These are phyloP conservation scores for Elegia similella DNA, from an alignment of 2,888 invertebrate species.

Conservation along the genomic window DNA sequence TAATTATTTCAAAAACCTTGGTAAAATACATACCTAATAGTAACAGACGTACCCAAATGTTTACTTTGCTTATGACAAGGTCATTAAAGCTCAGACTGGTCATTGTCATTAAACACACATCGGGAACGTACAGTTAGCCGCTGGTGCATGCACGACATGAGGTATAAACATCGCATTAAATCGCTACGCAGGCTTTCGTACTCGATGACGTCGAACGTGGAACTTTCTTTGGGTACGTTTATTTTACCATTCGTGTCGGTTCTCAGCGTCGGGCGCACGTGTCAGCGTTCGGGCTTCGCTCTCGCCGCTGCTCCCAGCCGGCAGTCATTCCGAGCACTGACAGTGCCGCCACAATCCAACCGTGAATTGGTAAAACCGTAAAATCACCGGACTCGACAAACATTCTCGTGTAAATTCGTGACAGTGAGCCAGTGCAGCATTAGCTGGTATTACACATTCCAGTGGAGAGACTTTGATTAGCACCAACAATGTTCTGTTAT, in stretches of 20 bases:
- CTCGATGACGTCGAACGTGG: slow-evolving; percentile 39
- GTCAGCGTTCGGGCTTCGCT: slow-evolving; percentile 27
- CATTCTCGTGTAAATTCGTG: slow-evolving; percentile 33
- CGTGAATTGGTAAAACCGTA: slow-evolving; percentile 57
- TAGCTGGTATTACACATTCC: slow-evolving; percentile 37
- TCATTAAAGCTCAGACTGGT: not conserved
- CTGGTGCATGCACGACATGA: slow-evolving; percentile 50
- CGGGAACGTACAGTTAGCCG: slow-evolving; percentile 45
- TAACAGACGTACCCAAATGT: too few relatives aligned
- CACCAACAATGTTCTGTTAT: slow-evolving; percentile 59
- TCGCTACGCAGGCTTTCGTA: slow-evolving; percentile 57
- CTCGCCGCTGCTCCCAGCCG: slow-evolving; percentile 29
- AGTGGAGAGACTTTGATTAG: slow-evolving; percentile 58
- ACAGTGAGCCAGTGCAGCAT: slow-evolving; percentile 34
- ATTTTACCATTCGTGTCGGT: slow-evolving; percentile 66
- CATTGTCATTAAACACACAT: slow-evolving; percentile 24
- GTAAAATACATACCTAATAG: too few relatives aligned
- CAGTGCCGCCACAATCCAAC: slow-evolving; percentile 50
- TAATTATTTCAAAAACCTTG: too few relatives aligned
- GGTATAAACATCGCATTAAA: slow-evolving; percentile 59
- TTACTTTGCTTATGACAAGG: not conserved
- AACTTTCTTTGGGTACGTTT: slow-evolving; percentile 71
- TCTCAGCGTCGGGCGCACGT: slow-evolving; percentile 61
- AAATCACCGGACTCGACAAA: slow-evolving; percentile 39
- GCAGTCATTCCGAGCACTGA: slow-evolving; percentile 35